Conservation (phyloP, 2,797 vertebrate genomes). For the Channallabes apus region DNA sequence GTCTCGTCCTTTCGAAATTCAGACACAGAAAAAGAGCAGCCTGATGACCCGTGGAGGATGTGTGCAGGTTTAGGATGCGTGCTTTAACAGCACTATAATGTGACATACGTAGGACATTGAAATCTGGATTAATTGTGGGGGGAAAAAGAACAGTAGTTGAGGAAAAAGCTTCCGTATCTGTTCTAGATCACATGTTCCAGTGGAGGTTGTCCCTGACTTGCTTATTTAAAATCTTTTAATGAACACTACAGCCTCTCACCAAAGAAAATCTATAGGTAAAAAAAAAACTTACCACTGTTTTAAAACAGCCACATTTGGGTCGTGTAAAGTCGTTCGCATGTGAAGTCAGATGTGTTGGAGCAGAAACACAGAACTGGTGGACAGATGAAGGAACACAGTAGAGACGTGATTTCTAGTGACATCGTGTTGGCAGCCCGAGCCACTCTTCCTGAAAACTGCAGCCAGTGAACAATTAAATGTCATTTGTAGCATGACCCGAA, state of each 20-base stretch:
- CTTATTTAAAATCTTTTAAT: not conserved
- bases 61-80: not conserved
- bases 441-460: not conserved
- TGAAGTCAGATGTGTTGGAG: not conserved
- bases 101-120: not conserved
- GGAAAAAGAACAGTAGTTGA: not conserved
- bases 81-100: not conserved
- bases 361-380: not conserved
- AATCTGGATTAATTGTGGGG: not conserved
- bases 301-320: not conserved
- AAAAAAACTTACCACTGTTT: not conserved
- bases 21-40: not conserved
- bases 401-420: not conserved
- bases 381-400: not conserved
- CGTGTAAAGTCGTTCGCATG: not conserved
- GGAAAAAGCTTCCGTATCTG: conserved; percentile 17
- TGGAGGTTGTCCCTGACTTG: conserved; percentile 21
- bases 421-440: not conserved
- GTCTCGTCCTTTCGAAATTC: not conserved
- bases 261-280: too few relatives aligned
- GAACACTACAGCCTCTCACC: not conserved
- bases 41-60: not conserved
- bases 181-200: not conserved
- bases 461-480: not conserved
- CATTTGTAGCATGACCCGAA: not conserved